Evolutionary conservation across 2,797 vertebrate species (phyloP), one percentile per base, ranked within the genome.

Genomic region (Steatocranus sp.): DNA sequence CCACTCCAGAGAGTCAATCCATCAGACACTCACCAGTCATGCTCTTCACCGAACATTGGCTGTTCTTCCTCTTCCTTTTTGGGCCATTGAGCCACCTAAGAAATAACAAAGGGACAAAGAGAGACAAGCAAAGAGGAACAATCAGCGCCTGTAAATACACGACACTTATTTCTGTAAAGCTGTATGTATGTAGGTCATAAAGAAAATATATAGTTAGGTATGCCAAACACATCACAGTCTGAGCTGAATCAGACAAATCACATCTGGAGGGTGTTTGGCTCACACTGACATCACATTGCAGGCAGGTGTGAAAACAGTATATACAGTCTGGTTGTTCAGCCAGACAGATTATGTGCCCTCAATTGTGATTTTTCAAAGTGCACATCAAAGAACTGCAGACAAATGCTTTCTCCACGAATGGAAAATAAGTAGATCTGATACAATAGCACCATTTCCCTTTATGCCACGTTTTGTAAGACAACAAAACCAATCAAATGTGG

Each of bases 21-120:
- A 25, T 34, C 75, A 48, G 27, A 1, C 83, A 95, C 96, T 96
- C 94, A 99, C 98, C 98, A 97, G 98, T 98, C 98, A 99, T 98
- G 94, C 97, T 98, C 97, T 99, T 99, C 97, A 99, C 96, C 95
- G 98, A 98, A 98, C 98, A 98, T 97, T 98, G 97, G 96, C 98
- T 99, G 97, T 98, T 99, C 97, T 99, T 99, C 96, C 98, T 98
- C 96, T 98, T 99, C 96, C 98, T 97, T 95, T 99, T 99, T 92
- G 96, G 95, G 96, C 98, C 98, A 99, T 99, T 97, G 97, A 97
- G 98, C 97, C 98, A 98, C 97, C 98, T 98, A 95, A 84, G 46
- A 89, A 79, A 79, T 6, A 74, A 81, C 4, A 14, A 83, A 11
- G 74, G 11, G 61, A 7, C 84, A 4, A 56, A 17, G 17, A 76